Evolutionary conservation across 2,888 invertebrate species (phyloP).

Genomic region (Sinelater perroti): DNA sequence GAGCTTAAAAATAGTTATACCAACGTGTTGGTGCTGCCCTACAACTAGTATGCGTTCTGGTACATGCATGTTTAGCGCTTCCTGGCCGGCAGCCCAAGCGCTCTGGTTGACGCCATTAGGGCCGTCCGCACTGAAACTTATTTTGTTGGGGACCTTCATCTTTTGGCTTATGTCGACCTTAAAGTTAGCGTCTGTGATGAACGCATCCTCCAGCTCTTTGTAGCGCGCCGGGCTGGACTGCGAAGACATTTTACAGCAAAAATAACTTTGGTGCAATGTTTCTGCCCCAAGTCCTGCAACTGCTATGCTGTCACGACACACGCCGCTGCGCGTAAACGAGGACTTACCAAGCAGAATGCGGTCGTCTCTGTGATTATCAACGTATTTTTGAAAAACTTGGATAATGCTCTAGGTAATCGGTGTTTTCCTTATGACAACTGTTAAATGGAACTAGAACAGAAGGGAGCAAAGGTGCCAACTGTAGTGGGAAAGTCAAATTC

Average conservation of each 20-base stretch:
- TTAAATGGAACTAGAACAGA: too few species aligned
- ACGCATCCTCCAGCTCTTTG: constrained; percentile 72
- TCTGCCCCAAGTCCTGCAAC: too few species aligned
- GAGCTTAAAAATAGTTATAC: too few species aligned
- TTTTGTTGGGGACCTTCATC: constrained; percentile 84
- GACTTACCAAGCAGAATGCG: too few species aligned
- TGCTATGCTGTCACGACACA: too few species aligned
- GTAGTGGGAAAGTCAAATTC: too few species aligned
- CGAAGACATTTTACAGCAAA: constrained; percentile 65
- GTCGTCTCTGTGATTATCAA: too few species aligned
- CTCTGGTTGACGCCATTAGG: constrained; percentile 69
- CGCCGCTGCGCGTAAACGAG: too few species aligned
- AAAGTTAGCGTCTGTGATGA: constrained; percentile 67
- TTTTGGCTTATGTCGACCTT: constrained; percentile 81
- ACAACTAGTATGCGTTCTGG: constrained; percentile 92
- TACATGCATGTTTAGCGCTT: constrained; percentile 90
- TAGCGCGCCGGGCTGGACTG: constrained; percentile 70
- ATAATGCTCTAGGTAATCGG: too few species aligned
- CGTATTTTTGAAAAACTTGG: too few species aligned
- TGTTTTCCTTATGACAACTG: too few species aligned
- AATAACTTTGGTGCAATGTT: background rate
- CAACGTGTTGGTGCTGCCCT: constrained; percentile 77
- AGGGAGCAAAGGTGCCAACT: too few species aligned
- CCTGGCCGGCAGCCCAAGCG: constrained; percentile 69
- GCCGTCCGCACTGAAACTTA: constrained; percentile 76